These are phyloP conservation scores for Poecilia picta DNA, from an alignment of 2,797 vertebrate genomes.

Conservation along the genomic window DNA sequence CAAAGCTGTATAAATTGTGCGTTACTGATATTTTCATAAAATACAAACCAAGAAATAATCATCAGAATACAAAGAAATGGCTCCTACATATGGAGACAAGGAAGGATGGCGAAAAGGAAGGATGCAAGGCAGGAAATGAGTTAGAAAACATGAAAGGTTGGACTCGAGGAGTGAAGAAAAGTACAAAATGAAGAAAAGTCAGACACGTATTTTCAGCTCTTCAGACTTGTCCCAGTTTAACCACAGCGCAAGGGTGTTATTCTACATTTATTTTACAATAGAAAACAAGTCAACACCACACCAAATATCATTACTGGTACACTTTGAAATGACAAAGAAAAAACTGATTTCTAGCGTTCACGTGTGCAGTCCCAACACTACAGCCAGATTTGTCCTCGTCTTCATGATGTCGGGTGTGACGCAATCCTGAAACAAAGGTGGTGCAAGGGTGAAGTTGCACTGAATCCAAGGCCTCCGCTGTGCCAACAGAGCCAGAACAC, in stretches of 20 bases:
- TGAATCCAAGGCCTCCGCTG: conserved; percentile 73
- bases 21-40: no score
- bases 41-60: neutral
- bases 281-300: conserved; percentile 36
- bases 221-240: conserved; percentile 12
- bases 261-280: conserved; percentile 64
- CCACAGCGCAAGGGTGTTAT: conserved; percentile 36
- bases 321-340: conserved; percentile 32
- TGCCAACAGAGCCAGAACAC: conserved; percentile 88
- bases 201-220: neutral
- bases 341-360: conserved; percentile 11
- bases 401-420: conserved; percentile 35
- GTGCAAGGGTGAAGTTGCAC: neutral
- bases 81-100: neutral
- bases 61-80: neutral
- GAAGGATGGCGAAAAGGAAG: neutral
- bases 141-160: neutral
- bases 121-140: neutral
- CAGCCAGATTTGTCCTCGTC: conserved; percentile 10
- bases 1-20: no score
- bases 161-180: neutral
- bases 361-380: neutral
- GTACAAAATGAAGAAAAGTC: neutral
- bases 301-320: conserved; percentile 24
- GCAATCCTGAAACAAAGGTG: conserved; percentile 7